These are phyloP conservation scores for Myotis brandtii DNA, from an alignment of 2,113 vertebrate genomes.

Conservation along the genomic window DNA sequence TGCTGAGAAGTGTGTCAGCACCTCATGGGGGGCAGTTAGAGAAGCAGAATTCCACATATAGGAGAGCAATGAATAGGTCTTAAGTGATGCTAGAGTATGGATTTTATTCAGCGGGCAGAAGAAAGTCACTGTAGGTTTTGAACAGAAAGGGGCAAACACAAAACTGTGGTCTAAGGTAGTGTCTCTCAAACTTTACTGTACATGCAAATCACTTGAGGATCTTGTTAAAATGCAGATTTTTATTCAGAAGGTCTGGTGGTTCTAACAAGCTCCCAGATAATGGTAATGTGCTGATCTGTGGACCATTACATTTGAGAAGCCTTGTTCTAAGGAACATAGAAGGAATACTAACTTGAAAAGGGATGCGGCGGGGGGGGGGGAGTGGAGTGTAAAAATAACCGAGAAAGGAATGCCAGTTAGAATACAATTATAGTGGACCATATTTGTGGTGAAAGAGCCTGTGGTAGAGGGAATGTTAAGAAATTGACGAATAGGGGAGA, in stretches of 20 bases:
- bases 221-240: conserved; percentile 52
- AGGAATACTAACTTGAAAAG: conserved; percentile 25
- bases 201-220: not conserved
- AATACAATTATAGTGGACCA: not conserved
- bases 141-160: conserved; percentile 16
- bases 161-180: not conserved
- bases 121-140: not conserved
- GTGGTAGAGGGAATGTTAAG: not conserved
- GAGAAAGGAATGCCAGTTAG: conserved; percentile 48
- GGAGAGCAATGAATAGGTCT: not conserved
- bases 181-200: conserved; percentile 2
- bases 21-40: not conserved
- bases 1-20: not conserved
- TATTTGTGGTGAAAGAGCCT: not conserved
- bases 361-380: not conserved
- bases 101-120: not conserved
- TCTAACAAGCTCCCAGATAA: not conserved
- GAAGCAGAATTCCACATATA: not conserved
- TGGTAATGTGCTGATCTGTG: not conserved
- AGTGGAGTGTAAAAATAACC: not conserved
- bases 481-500: not conserved
- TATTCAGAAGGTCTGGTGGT: not conserved
- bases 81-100: not conserved
- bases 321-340: conserved; percentile 40
- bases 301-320: not conserved